These are phyloP conservation scores for Volucella inflata DNA, from an alignment of 2,888 invertebrate genomes.

Conservation along the genomic window DNA sequence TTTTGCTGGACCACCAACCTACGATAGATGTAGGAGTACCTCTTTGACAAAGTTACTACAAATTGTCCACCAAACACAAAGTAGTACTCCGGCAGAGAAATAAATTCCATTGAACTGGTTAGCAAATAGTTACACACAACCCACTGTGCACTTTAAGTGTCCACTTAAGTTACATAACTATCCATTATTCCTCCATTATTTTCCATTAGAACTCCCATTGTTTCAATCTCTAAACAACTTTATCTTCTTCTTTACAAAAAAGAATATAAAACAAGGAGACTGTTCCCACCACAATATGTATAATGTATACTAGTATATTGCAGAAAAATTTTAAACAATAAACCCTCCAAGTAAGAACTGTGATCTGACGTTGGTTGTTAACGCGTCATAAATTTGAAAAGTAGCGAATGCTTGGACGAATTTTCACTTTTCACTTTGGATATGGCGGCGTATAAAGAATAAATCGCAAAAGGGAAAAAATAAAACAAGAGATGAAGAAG, in stretches of 20 bases:
- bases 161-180: conserved; percentile 56
- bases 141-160: conserved; percentile 28
- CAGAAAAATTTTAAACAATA: neutral
- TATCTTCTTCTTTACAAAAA: neutral
- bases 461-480: neutral
- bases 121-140: conserved; percentile 29
- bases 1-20: too few species aligned
- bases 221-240: conserved; percentile 36
- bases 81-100: neutral
- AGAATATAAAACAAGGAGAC: neutral
- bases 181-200: conserved; percentile 52
- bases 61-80: neutral
- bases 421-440: neutral
- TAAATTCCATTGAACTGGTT: conserved; percentile 10
- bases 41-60: too few species aligned
- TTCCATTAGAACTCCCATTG: conserved; percentile 40
- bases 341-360: neutral
- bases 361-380: conserved; percentile 46
- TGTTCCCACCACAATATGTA: neutral
- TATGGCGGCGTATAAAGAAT: neutral
- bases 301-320: neutral
- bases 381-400: conserved; percentile 52
- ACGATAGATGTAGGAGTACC: too few species aligned
- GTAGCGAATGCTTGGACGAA: conserved; percentile 1
- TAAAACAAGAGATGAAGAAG: neutral